Percentiles rank a stretch among this genome's conserved stretches.
These are phyloP conservation scores for Chaetodon auriga DNA, from an alignment of 2,113 vertebrate genomes.

Conservation along the genomic window DNA sequence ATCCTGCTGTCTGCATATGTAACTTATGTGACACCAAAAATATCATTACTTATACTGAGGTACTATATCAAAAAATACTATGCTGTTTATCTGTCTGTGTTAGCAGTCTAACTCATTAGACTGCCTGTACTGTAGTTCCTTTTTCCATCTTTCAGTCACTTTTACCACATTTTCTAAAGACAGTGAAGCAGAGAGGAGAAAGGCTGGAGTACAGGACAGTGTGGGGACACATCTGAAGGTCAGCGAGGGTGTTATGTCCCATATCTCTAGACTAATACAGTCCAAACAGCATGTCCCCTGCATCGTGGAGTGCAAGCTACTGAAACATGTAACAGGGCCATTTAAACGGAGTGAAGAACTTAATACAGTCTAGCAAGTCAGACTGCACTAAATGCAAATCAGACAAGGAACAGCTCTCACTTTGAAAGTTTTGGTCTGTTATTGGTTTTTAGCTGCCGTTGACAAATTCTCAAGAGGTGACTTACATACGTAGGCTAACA, in stretches of 20 bases:
- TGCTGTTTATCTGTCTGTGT: neutral
- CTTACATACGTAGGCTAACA: neutral
- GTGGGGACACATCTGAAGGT: neutral
- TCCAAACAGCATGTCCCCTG: neutral
- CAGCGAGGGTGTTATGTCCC: neutral
- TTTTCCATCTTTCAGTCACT: neutral
- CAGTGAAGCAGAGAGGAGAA: neutral
- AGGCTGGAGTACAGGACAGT: neutral
- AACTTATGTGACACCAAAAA: neutral
- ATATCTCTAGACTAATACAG: neutral
- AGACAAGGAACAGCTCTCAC: neutral
- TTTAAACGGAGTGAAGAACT: too few relatives aligned
- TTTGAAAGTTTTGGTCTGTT: neutral
- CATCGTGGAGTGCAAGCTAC: neutral
- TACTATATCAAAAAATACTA: too few relatives aligned
- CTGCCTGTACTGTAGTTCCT: neutral
- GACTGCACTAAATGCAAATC: neutral
- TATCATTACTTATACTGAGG: neutral
- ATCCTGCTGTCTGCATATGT: neutral
- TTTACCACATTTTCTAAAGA: neutral
- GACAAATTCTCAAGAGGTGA: neutral
- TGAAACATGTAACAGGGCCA: too few relatives aligned
- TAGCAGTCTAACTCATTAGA: too few relatives aligned
- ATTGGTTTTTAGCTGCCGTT: neutral
- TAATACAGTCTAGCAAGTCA: neutral